These are phyloP conservation scores for Apostichopus japonicus DNA, from an alignment of 35 echinoderm and acorn worm species.

Conservation along the genomic window DNA sequence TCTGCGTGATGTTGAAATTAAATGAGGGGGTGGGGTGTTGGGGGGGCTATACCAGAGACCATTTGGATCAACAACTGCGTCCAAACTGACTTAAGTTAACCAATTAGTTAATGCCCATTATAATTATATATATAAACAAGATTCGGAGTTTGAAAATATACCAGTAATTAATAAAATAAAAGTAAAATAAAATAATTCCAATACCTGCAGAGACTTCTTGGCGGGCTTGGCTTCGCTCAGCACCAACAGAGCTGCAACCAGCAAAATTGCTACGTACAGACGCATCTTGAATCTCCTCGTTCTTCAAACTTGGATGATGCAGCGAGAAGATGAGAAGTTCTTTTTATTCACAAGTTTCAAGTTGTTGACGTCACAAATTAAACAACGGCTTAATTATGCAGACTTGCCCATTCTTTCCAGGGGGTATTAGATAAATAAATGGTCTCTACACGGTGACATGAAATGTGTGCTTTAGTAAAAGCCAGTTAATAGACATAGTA, in stretches of 20 bases:
- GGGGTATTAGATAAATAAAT: neutral
- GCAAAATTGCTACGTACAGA: neutral
- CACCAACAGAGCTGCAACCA: neutral
- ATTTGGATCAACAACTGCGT: no score
- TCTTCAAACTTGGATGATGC: neutral
- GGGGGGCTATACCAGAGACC: no score
- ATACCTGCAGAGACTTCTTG: neutral
- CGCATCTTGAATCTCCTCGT: constrained; percentile 11
- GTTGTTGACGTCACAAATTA: neutral
- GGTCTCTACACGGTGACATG: no score
- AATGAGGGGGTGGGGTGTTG: no score
- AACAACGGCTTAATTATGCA: neutral
- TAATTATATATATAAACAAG: no score
- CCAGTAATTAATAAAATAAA: no score
- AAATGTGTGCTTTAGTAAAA: no score
- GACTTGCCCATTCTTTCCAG: neutral
- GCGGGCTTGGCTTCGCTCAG: constrained; percentile 10
- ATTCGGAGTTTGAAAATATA: no score
- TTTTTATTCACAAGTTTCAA: neutral
- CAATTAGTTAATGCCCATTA: no score
- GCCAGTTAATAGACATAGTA: no score
- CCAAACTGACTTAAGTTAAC: no score
- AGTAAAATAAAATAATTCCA: neutral
- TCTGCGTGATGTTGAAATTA: no score
- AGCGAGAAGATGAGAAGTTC: neutral